These are phyloP conservation scores for Threskiornis aethiopicus DNA, from an alignment of 2,797 vertebrate genomes.

Conservation along the genomic window DNA sequence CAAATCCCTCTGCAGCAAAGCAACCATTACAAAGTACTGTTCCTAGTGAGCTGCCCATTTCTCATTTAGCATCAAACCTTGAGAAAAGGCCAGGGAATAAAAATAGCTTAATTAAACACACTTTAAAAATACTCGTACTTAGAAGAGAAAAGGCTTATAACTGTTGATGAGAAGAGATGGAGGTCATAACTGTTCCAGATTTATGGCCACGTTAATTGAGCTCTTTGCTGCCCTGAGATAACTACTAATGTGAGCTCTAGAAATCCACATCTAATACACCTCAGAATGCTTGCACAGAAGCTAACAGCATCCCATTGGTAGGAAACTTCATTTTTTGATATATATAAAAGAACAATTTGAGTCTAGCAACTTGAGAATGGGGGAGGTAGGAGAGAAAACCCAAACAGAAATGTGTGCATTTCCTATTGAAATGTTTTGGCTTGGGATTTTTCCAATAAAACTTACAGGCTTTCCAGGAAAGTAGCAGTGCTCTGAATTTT, in stretches of 20 bases:
- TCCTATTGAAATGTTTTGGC: conserved; percentile 35
- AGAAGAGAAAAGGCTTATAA: not conserved
- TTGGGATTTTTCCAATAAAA: conserved; percentile 47
- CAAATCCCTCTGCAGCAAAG: conserved; percentile 38
- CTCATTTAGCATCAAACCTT: not conserved
- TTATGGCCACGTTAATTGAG: not conserved
- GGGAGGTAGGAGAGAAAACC: conserved; percentile 33
- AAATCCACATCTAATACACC: not conserved
- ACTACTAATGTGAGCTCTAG: not conserved
- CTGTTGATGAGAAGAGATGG: not conserved
- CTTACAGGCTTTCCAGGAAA: conserved; percentile 27
- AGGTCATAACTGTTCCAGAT: not conserved
- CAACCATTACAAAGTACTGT: not conserved
- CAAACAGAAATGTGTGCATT: conserved; percentile 13
- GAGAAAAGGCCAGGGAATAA: not conserved
- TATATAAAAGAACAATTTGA: conserved; percentile 40
- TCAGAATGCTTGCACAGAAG: not conserved
- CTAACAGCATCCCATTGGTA: not conserved
- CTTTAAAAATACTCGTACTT: not conserved
- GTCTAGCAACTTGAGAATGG: conserved; percentile 40
- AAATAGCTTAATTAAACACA: not conserved
- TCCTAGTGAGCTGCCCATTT: conserved; percentile 13
- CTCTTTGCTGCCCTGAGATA: not conserved
- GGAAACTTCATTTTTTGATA: conserved; percentile 5
- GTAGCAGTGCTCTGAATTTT: not conserved